Evolutionary conservation across 1,140 invertebrate genomes (phyloP), one percentile per base, ranked within the genome.

Genomic region (Idris sp.): DNA sequence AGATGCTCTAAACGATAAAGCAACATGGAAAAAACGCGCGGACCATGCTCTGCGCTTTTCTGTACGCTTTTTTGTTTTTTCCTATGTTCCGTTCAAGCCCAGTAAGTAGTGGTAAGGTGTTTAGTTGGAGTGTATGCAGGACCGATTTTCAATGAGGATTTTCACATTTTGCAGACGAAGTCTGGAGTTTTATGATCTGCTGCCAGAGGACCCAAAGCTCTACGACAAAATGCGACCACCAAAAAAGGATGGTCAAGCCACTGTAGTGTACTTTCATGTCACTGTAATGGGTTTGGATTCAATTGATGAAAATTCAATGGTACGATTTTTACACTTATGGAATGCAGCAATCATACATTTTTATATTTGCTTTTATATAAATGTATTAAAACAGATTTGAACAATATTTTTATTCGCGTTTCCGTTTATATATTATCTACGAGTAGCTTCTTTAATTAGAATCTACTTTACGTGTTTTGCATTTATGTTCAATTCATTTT

Each of bases 271-370:
- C 83, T 96, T 97, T 86, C 95, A 97, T 82, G 95, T 97, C 0
- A 97, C 95, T 0, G 95, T 97, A 5, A 95, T 97, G 94, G 94
- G 95, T 4, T 86, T 97, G 33, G 95, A 97, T 87, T 96, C 95
- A 8, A 97, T 97, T 31, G 95, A 97, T 79, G 95, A 97, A 84
- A 95, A 92, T 74, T 96, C 95, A 6, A 97, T 97, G 95, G 94
- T 95, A 89, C 83, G 79, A n/a, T n/a, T n/a, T n/a, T n/a, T n/a
- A n/a, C n/a, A n/a, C n/a, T n/a, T n/a, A n/a, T n/a, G n/a, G n/a
- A n/a, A n/a, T n/a, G n/a, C n/a, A n/a, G n/a, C n/a, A n/a, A n/a
- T n/a, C n/a, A n/a, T n/a, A n/a, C n/a, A n/a, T n/a, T n/a, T n/a
- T n/a, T n/a, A n/a, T n/a, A n/a, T n/a, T n/a, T n/a, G n/a, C n/a